A percentile compares a stretch with the other conserved stretches of the same genome.
phyloP scores from a whole-genome alignment of 2,888 invertebrate genomes.

The Campoletis raptor region DNA sequence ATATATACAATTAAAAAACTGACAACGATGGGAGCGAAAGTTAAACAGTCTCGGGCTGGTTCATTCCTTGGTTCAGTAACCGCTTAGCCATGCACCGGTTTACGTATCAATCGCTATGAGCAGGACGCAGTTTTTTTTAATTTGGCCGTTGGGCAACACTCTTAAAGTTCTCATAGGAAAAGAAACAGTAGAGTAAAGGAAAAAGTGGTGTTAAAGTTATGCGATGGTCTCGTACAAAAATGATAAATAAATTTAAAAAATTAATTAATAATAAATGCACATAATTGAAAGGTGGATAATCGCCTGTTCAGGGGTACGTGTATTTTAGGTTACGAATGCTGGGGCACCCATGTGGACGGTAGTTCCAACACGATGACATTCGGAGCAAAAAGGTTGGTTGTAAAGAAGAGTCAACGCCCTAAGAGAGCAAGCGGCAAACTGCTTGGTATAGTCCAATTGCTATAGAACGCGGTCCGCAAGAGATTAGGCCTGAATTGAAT shows the following conservation, averaged over 20 bases:
- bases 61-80: background rate
- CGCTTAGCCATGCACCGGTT: too few species aligned
- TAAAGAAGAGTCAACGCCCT: constrained; percentile 60
- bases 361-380: constrained; percentile 13
- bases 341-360: background rate
- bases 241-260: background rate
- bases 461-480: constrained; percentile 35
- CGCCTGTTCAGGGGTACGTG: background rate
- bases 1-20: background rate
- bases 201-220: background rate
- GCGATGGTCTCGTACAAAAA: background rate
- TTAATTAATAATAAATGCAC: background rate
- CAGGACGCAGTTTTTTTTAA: too few species aligned
- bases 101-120: too few species aligned
- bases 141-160: too few species aligned
- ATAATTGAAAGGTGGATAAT: background rate
- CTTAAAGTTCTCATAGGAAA: too few species aligned
- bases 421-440: background rate
- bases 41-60: background rate
- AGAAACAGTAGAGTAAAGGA: too few species aligned
- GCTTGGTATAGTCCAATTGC: constrained; percentile 51
- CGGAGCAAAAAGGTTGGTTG: constrained; percentile 30
- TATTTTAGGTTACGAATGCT: too few species aligned
- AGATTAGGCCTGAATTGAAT: constrained; percentile 65
- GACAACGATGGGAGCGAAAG: too few species aligned